Base-by-base conservation (phyloP, 2,797 vertebrate species). In the Sciurus carolinensis region DNA sequence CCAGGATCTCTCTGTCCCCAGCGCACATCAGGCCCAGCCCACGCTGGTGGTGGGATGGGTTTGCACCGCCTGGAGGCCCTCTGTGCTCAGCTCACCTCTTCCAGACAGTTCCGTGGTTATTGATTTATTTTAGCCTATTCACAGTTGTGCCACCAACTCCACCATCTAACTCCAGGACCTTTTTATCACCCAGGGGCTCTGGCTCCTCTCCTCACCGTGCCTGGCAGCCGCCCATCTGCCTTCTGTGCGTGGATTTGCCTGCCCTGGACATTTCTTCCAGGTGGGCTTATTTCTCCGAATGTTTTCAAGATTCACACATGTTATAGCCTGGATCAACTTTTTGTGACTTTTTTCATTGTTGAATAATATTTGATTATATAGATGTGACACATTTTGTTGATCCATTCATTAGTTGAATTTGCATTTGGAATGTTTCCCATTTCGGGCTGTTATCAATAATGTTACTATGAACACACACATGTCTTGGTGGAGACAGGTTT, bases 401-500 rank as follows among this genome's bases (percentile, higher is more conserved):
- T 36, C 76, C 18, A 54, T n/a, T 91, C 22, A 18, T 75, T n/a
- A 33, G 30, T 75, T 36, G 64, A 83, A 28, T 88, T 64, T 20
- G 44, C 20, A 42, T 87, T 91, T 67, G 28, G 22, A 57, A 3
- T n/a, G 36, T 47, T 79, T 80, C 18, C 33, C 13, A 26, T 13
- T 84, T 94, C 93, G 50, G 24, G 24, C 33, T 73, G 6, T 50
- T 69, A 75, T 81, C 24, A 80, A 47, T 73, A 81, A 62, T n/a
- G 12, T 54, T 72, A n/a, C 12, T 50, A 14, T 80, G 42, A 50
- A 30, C 5, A 64, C n/a, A 30, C 13, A 10, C 30, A 79, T 1
- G 26, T 54, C 91, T 95, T 33, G 81, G 73, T 81, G 67, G 28
- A 22, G 36, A 52, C 52, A 7, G 24, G 22, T 52, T 97, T 95